Base-by-base conservation (phyloP, 2,888 invertebrate genomes). In the Ennomos fuscantarius region DNA sequence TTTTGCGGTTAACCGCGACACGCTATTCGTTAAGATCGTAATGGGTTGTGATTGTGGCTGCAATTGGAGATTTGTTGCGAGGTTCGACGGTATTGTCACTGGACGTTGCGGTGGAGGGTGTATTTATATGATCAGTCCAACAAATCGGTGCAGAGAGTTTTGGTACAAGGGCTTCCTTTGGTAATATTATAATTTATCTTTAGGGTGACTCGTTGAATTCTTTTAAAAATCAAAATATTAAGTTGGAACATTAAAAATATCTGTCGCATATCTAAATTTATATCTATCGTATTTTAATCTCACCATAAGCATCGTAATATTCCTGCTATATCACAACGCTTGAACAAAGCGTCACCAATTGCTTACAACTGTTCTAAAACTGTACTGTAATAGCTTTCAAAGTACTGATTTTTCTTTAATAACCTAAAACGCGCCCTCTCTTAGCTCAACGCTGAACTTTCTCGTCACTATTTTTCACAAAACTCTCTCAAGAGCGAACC, bases 1-100 rank as follows among this genome's bases (percentile, higher is more conserved):
- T 85, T 84, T 86, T 92, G 92, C 75, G 92, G 92, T 91, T 92
- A 90, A 89, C 89, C 91, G 82, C 89, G 82, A 81, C 76, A 74
- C 76, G 87, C 85, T 78, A 90, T 91, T 92, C 89, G 90, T 87
- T 90, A 90, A 89, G 89, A 90, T 84, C 78, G 84, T 89, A 88
- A 88, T 86, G 79, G 86, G 84, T 74, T 79, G 58, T 52, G 52
- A 58, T 59, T 59, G 66, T 64, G 53, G 58, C 44, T 64, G 81
- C 78, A 76, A 74, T 78, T 78, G 73, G 72, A 85, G 84, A 81
- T 86, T 88, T 87, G 85, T 84, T 78, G 78, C 76, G 78, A 79
- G 83, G 78, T 76, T 81, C 78, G 80, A 76, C 66, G 61, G 65
- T 49, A 41, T 55, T 62, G 15, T 54, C 43, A 67, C 53, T 64